A percentile compares a stretch with the other conserved stretches of the same genome.
These are phyloP conservation scores for Bujurquina vittata DNA, from an alignment of 2,113 vertebrate genomes.

Conservation along the genomic window DNA sequence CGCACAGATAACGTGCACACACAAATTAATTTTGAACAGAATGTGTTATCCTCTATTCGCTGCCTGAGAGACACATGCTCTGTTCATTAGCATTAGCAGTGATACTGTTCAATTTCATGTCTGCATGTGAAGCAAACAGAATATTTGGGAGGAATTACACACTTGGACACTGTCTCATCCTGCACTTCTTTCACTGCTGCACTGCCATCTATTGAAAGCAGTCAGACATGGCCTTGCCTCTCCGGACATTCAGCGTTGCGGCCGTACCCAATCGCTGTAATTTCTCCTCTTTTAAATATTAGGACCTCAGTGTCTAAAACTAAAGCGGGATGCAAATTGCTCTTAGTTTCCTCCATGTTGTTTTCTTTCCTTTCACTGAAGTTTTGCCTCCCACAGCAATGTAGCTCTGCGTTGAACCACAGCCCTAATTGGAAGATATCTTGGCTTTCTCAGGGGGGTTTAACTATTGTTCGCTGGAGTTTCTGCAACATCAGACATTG, in stretches of 20 bases:
- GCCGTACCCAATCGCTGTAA: background rate
- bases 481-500: slow-evolving; percentile 48
- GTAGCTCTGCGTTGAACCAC: slow-evolving; percentile 5
- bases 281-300: background rate
- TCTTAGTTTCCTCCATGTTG: background rate
- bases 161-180: slow-evolving; percentile 33
- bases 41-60: slow-evolving; percentile 17
- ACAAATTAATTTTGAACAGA: slow-evolving; percentile 42
- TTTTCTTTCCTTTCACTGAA: background rate
- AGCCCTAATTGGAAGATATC: slow-evolving; percentile 53
- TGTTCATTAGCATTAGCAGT: slow-evolving; percentile 35
- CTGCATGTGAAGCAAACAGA: slow-evolving; percentile 23
- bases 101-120: slow-evolving; percentile 31
- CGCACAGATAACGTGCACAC: background rate
- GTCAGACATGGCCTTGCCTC: slow-evolving; percentile 11
- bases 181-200: slow-evolving; percentile 17
- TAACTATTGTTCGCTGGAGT: slow-evolving; percentile 30
- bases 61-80: slow-evolving; percentile 36
- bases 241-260: background rate
- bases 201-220: slow-evolving; percentile 61
- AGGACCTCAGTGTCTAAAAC: background rate
- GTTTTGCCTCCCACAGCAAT: background rate
- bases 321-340: background rate
- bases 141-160: slow-evolving; percentile 29
- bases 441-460: slow-evolving; percentile 24